phyloP scores from a whole-genome alignment of 2,888 invertebrate species.

The Papilio elwesi region DNA sequence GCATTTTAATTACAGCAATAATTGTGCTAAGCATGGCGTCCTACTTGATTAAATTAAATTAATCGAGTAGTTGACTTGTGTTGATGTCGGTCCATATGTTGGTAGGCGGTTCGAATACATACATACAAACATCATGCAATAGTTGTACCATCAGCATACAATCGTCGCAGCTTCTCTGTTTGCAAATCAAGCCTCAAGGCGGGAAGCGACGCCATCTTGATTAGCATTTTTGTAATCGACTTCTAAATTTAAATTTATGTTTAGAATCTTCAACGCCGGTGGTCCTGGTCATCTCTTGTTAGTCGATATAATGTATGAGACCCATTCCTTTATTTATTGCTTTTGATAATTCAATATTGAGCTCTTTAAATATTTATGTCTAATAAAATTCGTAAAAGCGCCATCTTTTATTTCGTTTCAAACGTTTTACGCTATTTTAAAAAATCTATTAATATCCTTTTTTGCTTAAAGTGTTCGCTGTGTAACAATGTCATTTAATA shows the following conservation, averaged over 20 bases:
- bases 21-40: neutral
- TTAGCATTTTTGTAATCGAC: constrained; percentile 68
- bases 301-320: constrained; percentile 8
- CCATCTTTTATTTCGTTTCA: constrained; percentile 6
- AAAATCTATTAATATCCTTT: neutral
- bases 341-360: neutral
- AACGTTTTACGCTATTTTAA: neutral
- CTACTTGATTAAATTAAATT: neutral
- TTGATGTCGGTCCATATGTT: neutral
- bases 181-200: constrained; percentile 70
- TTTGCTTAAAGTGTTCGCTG: neutral
- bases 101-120: constrained; percentile 12
- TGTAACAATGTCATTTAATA: neutral
- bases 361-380: neutral
- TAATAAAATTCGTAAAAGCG: neutral
- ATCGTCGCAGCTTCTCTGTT: constrained; percentile 73
- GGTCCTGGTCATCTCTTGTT: constrained; percentile 51
- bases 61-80: neutral
- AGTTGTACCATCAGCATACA: constrained; percentile 72
- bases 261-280: constrained; percentile 57
- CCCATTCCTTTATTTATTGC: constrained; percentile 3
- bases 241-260: constrained; percentile 65
- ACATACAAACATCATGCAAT: constrained; percentile 32
- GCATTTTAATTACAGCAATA: neutral
- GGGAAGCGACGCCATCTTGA: constrained; percentile 58